These are phyloP conservation scores for Calyptommatus sinebrachiatus DNA, from an alignment of 2,113 vertebrate species.

Conservation along the genomic window DNA sequence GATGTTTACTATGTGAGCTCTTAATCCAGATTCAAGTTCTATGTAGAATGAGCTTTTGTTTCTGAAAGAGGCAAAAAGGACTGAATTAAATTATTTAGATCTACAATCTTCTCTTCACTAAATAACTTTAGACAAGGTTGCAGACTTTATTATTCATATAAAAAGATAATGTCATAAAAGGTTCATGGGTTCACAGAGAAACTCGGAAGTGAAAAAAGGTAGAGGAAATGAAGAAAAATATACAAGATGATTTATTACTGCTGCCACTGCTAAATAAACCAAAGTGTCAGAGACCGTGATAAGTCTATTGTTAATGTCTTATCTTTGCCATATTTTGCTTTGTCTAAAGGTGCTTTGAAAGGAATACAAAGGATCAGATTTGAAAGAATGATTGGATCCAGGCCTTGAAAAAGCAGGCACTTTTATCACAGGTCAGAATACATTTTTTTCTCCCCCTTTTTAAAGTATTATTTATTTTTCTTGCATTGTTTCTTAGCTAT, in stretches of 20 bases:
- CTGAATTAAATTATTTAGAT: too few species aligned
- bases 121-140: too few species aligned
- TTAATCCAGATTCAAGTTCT: too few species aligned
- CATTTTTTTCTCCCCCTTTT: not conserved
- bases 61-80: too few species aligned
- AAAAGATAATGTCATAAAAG: not conserved
- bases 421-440: constrained; percentile 55
- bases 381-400: constrained; percentile 17
- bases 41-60: too few species aligned
- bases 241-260: constrained; percentile 7
- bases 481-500: not conserved
- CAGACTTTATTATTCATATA: not conserved
- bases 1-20: too few species aligned
- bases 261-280: constrained; percentile 9
- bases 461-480: not conserved
- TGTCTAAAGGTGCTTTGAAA: constrained; percentile 53
- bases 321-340: constrained; percentile 37
- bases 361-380: constrained; percentile 30
- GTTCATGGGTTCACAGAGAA: constrained; percentile 31
- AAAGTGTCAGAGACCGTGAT: not conserved
- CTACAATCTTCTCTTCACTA: too few species aligned
- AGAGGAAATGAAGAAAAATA: not conserved
- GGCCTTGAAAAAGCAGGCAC: constrained; percentile 33
- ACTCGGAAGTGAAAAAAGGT: not conserved
- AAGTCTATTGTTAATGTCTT: not conserved